Evolutionary conservation across 64 coral and sea anemone species (phyloP).

Genomic region (Stichodactyla mertensii): DNA sequence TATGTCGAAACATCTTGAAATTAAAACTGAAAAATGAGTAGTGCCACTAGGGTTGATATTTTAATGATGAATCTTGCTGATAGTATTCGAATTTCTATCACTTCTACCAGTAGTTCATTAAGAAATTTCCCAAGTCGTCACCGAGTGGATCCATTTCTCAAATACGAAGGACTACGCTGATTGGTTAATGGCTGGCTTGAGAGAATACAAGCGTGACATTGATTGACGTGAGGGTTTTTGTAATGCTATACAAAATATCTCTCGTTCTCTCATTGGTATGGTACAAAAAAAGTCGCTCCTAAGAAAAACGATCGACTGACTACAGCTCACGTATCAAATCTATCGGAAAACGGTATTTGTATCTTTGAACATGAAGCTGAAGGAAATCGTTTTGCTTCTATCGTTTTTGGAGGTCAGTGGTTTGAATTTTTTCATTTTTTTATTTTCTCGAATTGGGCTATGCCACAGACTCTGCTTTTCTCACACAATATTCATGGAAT

Average conservation of each 20-base stretch:
- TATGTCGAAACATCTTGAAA: not conserved
- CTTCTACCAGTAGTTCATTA: not conserved
- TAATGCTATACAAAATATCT: no score
- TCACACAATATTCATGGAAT: not conserved
- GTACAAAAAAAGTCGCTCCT: no score
- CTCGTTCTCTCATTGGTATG: no score
- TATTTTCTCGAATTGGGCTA: not conserved
- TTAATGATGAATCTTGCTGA: not conserved
- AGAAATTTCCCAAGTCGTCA: not conserved
- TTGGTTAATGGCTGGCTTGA: not conserved
- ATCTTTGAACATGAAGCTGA: no score
- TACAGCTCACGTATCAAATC: no score
- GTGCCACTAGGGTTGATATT: not conserved
- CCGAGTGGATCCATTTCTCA: not conserved
- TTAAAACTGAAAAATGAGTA: not conserved
- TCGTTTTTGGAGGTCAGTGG: not conserved
- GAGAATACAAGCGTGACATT: not conserved
- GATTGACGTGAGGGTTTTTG: not conserved
- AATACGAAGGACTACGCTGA: not conserved
- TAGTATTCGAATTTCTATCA: not conserved
- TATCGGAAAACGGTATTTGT: no score
- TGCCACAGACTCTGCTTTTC: not conserved
- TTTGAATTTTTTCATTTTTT: not conserved
- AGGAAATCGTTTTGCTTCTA: not conserved
- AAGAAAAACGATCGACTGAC: no score